Conservation (phyloP, 2,888 invertebrate species). For the Pachydiplax longipennis region DNA sequence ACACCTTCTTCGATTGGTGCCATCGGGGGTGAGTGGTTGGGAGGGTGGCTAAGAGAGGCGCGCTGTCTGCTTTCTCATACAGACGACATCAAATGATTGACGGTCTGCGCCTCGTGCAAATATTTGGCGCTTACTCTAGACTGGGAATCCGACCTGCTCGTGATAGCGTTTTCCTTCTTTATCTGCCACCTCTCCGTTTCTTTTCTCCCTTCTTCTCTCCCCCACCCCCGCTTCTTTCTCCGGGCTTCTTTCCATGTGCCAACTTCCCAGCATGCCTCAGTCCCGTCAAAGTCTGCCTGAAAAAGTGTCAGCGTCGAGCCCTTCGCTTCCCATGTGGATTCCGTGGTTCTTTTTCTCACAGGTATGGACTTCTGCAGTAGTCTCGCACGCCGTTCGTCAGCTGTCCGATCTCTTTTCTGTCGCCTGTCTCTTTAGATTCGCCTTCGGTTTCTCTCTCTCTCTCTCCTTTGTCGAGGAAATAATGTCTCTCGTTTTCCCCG, state of each 20-base stretch:
- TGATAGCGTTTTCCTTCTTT: background rate
- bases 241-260: background rate
- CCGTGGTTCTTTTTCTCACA: constrained; percentile 34
- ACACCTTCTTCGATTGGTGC: background rate
- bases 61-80: background rate
- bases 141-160: constrained; percentile 8
- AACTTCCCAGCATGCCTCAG: constrained; percentile 36
- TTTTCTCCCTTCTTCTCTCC: background rate
- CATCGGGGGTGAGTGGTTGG: background rate
- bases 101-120: background rate
- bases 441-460: background rate
- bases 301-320: constrained; percentile 1
- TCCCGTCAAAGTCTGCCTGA: background rate
- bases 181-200: background rate
- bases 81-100: background rate
- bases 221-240: background rate
- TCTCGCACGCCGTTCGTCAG: background rate
- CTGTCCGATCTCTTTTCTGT: background rate
- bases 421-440: background rate
- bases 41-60: background rate
- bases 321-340: constrained; percentile 30
- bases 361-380: background rate
- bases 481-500: background rate
- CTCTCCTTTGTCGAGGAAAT: background rate
- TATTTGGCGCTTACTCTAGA: constrained; percentile 2